phyloP scores from a whole-genome alignment of 2,888 invertebrate species.

The Neoaliturus tenellus region DNA sequence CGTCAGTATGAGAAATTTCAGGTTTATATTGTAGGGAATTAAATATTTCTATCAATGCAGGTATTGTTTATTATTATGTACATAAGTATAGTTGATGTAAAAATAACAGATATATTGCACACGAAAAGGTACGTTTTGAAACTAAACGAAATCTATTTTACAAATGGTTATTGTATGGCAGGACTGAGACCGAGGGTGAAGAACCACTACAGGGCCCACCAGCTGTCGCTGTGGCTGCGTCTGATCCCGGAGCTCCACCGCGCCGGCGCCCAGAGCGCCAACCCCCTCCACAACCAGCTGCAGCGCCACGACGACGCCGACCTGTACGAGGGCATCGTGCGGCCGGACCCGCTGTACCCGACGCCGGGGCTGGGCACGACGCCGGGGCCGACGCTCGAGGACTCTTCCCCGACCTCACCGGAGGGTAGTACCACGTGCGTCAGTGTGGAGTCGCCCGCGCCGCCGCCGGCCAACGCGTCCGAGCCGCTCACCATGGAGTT shows the following conservation, averaged over 20 bases:
- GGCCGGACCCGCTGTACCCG: conserved; percentile 78
- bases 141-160: too few species aligned
- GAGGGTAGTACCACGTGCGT: conserved; percentile 83
- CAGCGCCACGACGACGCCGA: conserved; percentile 91
- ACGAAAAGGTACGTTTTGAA: too few species aligned
- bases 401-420: conserved; percentile 75
- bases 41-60: too few species aligned
- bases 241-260: conserved; percentile 50
- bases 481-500: conserved; percentile 31
- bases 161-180: conserved; percentile 74
- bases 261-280: conserved; percentile 89
- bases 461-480: conserved; percentile 60
- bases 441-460: conserved; percentile 73
- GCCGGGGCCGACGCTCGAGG: conserved; percentile 60
- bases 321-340: conserved; percentile 91
- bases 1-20: too few species aligned
- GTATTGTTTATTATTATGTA: too few species aligned
- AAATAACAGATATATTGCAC: too few species aligned
- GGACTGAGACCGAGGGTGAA: conserved; percentile 93
- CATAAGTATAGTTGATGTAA: too few species aligned
- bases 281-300: conserved; percentile 91
- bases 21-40: too few species aligned
- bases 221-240: conserved; percentile 93
- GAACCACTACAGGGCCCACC: conserved; percentile 95
- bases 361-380: background rate